Evolutionary conservation across 2,113 vertebrate genomes (phyloP).

Genomic region (Triplophysa rosa): DNA sequence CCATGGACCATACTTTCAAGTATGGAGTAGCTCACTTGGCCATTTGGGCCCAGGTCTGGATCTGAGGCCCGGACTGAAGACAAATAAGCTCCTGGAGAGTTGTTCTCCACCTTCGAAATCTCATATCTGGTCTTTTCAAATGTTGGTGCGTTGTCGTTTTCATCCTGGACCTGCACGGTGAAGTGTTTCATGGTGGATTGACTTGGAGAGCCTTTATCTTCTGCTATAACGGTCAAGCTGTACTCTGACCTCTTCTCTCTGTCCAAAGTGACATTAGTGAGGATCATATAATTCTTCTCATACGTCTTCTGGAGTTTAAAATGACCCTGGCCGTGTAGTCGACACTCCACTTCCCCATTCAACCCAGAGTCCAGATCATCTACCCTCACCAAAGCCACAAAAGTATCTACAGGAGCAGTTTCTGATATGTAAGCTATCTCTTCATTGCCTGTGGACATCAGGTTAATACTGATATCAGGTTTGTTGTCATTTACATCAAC

Average conservation of each 20-base stretch:
- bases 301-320: constrained; percentile 93
- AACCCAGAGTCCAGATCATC: constrained; percentile 90
- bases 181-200: constrained; percentile 93
- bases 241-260: constrained; percentile 93
- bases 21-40: constrained; percentile 94
- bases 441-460: constrained; percentile 89
- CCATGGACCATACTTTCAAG: constrained; percentile 85
- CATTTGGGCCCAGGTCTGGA: constrained; percentile 88
- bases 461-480: constrained; percentile 91
- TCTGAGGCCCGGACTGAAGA: constrained; percentile 89
- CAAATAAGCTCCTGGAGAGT: constrained; percentile 88
- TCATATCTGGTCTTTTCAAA: constrained; percentile 92
- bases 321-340: constrained; percentile 88
- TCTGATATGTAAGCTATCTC: constrained; percentile 90
- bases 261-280: constrained; percentile 91
- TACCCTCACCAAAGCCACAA: constrained; percentile 92
- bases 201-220: constrained; percentile 88
- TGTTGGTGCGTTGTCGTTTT: constrained; percentile 94
- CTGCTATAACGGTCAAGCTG: constrained; percentile 90
- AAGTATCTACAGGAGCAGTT: constrained; percentile 85
- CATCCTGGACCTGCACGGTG: constrained; percentile 88
- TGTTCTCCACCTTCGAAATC: constrained; percentile 93
- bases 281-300: constrained; percentile 94
- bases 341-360: constrained; percentile 89
- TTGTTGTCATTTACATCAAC: constrained; percentile 96